phyloP scores from a whole-genome alignment of 2,888 invertebrate genomes.

The Latrodectus elegans region DNA sequence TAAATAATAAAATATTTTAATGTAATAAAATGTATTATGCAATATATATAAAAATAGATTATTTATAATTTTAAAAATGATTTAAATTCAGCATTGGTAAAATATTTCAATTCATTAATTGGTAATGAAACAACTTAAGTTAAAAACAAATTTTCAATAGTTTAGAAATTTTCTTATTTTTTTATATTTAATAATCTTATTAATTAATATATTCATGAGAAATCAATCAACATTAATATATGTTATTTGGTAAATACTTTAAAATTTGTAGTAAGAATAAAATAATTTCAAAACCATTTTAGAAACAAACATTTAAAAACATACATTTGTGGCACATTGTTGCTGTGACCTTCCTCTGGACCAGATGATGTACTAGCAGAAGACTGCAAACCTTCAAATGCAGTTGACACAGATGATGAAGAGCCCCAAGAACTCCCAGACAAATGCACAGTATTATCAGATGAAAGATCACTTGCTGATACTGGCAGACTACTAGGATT shows the following conservation, averaged over 20 bases:
- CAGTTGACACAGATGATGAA: slow-evolving; percentile 59
- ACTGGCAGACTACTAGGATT: slow-evolving; percentile 58
- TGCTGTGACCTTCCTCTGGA: slow-evolving; percentile 50
- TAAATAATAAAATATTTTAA: no score
- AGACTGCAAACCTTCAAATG: slow-evolving; percentile 53
- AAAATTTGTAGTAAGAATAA: neutral
- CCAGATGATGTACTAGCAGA: slow-evolving; percentile 53
- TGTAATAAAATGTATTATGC: no score
- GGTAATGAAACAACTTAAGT: no score
- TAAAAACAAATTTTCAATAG: neutral
- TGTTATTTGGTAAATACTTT: neutral
- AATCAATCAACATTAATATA: no score
- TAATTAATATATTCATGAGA: no score
- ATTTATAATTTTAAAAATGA: no score
- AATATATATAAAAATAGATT: no score
- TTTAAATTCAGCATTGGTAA: no score
- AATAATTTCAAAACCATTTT: neutral
- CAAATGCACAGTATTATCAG: slow-evolving; percentile 66
- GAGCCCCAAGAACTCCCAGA: slow-evolving; percentile 66
- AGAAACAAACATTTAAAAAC: slow-evolving; percentile 2
- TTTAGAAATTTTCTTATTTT: neutral
- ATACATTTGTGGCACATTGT: slow-evolving; percentile 61
- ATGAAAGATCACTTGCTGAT: slow-evolving; percentile 61
- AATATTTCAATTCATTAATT: no score
- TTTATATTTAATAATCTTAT: no score